These are phyloP conservation scores for Mesoligia furuncula DNA, from an alignment of 2,888 invertebrate species.

Conservation along the genomic window DNA sequence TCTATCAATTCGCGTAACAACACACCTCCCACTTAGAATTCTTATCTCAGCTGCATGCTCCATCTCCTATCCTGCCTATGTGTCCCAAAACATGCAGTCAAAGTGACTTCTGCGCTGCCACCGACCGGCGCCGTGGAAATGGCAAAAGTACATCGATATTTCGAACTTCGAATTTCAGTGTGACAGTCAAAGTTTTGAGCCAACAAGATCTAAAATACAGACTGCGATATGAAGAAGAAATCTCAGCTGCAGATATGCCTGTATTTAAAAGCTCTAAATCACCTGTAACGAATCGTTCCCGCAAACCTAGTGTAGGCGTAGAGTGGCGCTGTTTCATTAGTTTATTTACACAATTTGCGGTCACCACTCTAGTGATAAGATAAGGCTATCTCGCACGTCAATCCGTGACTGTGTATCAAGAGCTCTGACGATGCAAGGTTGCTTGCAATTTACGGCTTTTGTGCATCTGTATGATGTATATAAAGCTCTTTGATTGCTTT, in stretches of 20 bases:
- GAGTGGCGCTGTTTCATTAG: conserved; percentile 66
- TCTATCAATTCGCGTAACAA: not conserved
- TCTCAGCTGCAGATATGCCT: not conserved
- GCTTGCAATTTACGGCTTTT: conserved; percentile 43
- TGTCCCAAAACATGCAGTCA: not conserved
- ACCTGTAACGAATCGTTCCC: conserved; percentile 10
- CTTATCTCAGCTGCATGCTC: not conserved
- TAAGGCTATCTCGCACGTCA: conserved; percentile 80
- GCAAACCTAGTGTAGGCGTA: conserved; percentile 54
- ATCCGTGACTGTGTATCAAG: conserved; percentile 72
- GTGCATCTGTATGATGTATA: conserved; percentile 19
- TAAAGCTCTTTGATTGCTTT: not conserved
- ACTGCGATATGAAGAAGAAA: not conserved
- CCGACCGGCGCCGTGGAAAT: not conserved
- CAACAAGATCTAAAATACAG: not conserved
- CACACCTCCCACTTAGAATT: not conserved
- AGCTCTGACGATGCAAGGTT: conserved; percentile 29
- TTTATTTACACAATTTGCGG: conserved; percentile 76
- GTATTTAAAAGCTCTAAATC: conserved; percentile 20
- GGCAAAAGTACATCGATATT: too few relatives aligned
- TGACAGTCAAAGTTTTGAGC: not conserved
- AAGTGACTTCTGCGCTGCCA: not conserved
- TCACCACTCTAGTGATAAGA: conserved; percentile 80
- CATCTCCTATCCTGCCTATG: not conserved
- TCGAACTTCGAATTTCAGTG: too few relatives aligned